Percentiles rank a stretch among this genome's conserved stretches.
These are phyloP conservation scores for Holothuria glaberrima DNA, from an alignment of 35 echinoderm and acorn worm species.

Conservation along the genomic window DNA sequence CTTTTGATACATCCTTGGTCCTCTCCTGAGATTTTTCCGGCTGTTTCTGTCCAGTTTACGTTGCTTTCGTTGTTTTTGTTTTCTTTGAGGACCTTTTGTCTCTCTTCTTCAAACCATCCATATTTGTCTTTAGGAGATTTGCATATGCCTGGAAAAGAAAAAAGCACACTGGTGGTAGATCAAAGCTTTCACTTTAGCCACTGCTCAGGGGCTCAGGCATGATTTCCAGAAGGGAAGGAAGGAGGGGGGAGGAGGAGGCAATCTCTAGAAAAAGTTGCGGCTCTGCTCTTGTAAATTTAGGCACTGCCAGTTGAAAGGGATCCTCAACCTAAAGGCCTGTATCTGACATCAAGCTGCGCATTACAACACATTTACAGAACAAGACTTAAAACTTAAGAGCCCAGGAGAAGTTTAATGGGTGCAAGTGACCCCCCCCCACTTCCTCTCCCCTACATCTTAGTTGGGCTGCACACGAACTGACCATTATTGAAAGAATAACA, in stretches of 20 bases:
- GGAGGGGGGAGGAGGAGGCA: background rate
- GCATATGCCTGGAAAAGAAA: conserved; percentile 72
- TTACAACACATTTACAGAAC: no score
- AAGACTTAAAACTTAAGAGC: no score
- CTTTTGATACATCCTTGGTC: background rate
- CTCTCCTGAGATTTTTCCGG: background rate
- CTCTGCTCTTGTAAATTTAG: background rate
- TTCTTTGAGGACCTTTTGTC: conserved; percentile 83
- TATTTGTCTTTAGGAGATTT: conserved; percentile 84
- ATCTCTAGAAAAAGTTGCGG: background rate
- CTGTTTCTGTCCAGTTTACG: conserved; percentile 32
- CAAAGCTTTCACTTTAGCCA: background rate
- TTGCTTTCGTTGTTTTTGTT: conserved; percentile 85
- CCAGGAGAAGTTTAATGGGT: no score
- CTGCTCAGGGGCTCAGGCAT: background rate
- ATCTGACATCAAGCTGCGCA: no score
- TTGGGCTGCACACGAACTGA: no score
- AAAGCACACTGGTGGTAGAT: background rate
- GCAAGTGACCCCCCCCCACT: no score
- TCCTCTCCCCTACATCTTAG: no score
- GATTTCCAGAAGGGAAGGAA: background rate
- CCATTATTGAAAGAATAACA: no score
- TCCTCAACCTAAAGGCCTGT: no score
- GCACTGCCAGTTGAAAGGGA: no score
- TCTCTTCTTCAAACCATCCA: conserved; percentile 85